These are phyloP conservation scores for Crambe crambe DNA, from an alignment of 37 sponge, comb jelly and placozoan genomes.

Conservation along the genomic window DNA sequence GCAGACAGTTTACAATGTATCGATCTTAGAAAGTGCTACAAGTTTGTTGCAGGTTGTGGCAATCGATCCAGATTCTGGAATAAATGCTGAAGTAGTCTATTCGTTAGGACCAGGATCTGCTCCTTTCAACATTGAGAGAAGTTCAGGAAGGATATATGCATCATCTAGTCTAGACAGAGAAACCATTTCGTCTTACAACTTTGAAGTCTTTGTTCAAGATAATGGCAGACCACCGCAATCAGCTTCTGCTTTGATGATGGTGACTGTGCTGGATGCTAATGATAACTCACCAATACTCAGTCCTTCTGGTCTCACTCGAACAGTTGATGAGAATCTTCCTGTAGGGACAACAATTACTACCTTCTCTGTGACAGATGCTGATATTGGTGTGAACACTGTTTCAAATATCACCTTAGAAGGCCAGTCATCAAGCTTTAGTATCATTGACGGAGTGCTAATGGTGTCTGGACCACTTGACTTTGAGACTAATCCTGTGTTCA, in stretches of 20 bases:
- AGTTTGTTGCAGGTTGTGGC: conserved; percentile 31
- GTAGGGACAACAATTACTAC: conserved; percentile 19
- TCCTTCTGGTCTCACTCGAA: conserved; percentile 10
- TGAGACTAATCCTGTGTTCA: conserved; percentile 37
- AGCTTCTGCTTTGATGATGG: neutral
- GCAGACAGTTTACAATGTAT: neutral
- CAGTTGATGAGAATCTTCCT: conserved; percentile 17
- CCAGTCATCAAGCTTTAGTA: conserved; percentile 20
- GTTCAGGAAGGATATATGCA: conserved; percentile 30
- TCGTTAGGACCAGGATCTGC: neutral
- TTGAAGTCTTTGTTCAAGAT: conserved; percentile 28
- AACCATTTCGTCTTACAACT: neutral
- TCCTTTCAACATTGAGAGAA: conserved; percentile 17
- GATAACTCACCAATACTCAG: conserved; percentile 44
- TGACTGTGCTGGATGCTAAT: conserved; percentile 25
- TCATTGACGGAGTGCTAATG: conserved; percentile 22
- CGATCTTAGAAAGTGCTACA: neutral
- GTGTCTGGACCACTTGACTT: conserved; percentile 59
- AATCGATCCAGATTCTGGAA: conserved; percentile 25
- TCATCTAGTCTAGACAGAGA: conserved; percentile 38
- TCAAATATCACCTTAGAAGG: conserved; percentile 25
- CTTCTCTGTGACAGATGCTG: conserved; percentile 51
- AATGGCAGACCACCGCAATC: conserved; percentile 9
- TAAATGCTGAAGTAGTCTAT: conserved; percentile 11
- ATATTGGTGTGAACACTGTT: conserved; percentile 30